Evolutionary conservation across 1,140 invertebrate species (phyloP).

Genomic region (Drosophila aff.): DNA sequence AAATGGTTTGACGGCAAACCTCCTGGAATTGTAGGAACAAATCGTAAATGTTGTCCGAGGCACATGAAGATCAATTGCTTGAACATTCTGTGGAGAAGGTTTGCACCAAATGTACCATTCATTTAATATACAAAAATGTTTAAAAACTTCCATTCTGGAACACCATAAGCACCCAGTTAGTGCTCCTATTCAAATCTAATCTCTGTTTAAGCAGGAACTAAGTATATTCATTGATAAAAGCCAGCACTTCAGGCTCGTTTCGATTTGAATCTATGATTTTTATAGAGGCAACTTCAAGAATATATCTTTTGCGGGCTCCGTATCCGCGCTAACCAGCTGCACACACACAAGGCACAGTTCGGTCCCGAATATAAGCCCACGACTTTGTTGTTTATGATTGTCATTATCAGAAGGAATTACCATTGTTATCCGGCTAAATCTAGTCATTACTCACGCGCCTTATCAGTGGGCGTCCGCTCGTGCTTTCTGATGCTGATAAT

Average conservation of each 20-base stretch:
- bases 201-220: constrained; percentile 4
- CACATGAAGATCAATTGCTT: too few relatives aligned
- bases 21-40: too few relatives aligned
- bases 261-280: constrained; percentile 14
- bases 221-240: constrained; percentile 2
- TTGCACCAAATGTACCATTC: not conserved
- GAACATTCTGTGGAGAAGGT: not conserved
- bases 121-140: not conserved
- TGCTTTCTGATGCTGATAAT: constrained; percentile 64
- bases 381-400: constrained; percentile 65
- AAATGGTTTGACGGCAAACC: too few relatives aligned
- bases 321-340: constrained; percentile 33
- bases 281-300: not conserved
- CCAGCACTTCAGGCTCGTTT: too few relatives aligned
- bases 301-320: constrained; percentile 1
- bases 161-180: too few relatives aligned
- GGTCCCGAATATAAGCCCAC: constrained; percentile 9
- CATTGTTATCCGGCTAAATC: constrained; percentile 78
- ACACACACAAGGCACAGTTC: constrained; percentile 6
- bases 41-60: too few relatives aligned
- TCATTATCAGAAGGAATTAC: constrained; percentile 79
- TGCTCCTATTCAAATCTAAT: constrained; percentile 5
- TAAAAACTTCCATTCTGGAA: not conserved
- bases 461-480: constrained; percentile 35
- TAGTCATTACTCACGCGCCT: constrained; percentile 72